phyloP scores from a whole-genome alignment of 2,888 invertebrate genomes.

The Disparrhopalites patrizii region DNA sequence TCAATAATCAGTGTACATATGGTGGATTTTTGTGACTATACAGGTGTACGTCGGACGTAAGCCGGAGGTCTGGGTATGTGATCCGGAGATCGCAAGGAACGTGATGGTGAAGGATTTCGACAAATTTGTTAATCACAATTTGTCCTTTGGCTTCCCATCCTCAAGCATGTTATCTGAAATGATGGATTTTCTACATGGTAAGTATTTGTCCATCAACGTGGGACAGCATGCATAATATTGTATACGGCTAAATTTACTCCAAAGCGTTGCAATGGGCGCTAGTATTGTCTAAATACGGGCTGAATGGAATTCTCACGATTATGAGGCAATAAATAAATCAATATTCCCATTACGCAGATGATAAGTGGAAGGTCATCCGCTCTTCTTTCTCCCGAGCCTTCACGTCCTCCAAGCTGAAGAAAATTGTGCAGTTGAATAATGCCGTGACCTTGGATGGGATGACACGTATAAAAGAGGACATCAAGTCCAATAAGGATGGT shows the following conservation, averaged over 20 bases:
- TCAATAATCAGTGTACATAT: too few relatives aligned
- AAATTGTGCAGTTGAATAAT: constrained; percentile 24
- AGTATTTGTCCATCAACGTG: too few relatives aligned
- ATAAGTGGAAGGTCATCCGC: constrained; percentile 32
- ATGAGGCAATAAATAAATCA: too few relatives aligned
- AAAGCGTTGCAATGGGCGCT: too few relatives aligned
- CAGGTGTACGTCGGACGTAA: not conserved
- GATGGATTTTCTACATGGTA: not conserved
- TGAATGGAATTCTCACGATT: too few relatives aligned
- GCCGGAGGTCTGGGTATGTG: not conserved
- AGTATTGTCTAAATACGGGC: too few relatives aligned
- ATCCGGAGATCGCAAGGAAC: not conserved
- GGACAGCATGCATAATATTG: too few relatives aligned
- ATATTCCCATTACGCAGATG: constrained; percentile 27
- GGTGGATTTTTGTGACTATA: too few relatives aligned
- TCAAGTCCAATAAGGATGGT: not conserved
- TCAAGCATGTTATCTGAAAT: not conserved
- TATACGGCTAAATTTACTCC: too few relatives aligned
- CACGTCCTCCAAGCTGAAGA: constrained; percentile 28
- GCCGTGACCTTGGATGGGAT: constrained; percentile 16
- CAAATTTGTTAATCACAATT: not conserved
- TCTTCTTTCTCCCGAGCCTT: constrained; percentile 33
- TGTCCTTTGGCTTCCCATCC: not conserved
- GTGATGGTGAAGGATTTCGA: not conserved
- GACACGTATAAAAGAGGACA: constrained; percentile 7